Evolutionary conservation across 2,113 vertebrate species (phyloP).

Genomic region (Heterotis niloticus): DNA sequence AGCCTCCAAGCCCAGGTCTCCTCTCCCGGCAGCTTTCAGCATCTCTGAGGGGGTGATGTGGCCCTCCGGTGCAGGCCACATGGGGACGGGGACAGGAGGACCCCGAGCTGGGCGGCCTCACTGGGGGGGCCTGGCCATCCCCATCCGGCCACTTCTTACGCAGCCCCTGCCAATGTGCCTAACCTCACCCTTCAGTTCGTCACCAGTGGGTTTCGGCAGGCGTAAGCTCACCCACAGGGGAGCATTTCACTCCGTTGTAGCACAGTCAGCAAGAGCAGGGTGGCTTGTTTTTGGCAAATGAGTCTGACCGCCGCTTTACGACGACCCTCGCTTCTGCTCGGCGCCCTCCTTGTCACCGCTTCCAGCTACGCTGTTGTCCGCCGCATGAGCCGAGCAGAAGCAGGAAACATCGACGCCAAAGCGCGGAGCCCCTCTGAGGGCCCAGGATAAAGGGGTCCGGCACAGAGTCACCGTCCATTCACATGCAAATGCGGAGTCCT

Average conservation of each 20-base stretch:
- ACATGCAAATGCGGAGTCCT: slow-evolving; percentile 77
- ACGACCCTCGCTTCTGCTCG: not conserved
- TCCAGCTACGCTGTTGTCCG: not conserved
- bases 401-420: slow-evolving; percentile 75
- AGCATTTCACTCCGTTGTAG: not conserved
- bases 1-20: slow-evolving; percentile 2
- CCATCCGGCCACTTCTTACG: no score
- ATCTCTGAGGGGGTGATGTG: not conserved
- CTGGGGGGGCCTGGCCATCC: no score
- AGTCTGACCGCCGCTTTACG: not conserved
- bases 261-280: no score
- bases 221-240: not conserved
- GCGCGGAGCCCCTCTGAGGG: slow-evolving; percentile 64
- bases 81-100: not conserved
- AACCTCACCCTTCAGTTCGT: no score
- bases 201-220: no score
- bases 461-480: slow-evolving; percentile 68
- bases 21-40: not conserved
- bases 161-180: no score
- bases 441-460: slow-evolving; percentile 71
- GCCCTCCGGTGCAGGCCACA: not conserved
- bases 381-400: slow-evolving; percentile 45
- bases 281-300: no score
- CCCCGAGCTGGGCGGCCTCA: no score
- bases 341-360: not conserved